Evolutionary conservation across 2,797 vertebrate species (phyloP), one percentile per base, ranked within the genome.

Genomic region (Pelobates cultripes): DNA sequence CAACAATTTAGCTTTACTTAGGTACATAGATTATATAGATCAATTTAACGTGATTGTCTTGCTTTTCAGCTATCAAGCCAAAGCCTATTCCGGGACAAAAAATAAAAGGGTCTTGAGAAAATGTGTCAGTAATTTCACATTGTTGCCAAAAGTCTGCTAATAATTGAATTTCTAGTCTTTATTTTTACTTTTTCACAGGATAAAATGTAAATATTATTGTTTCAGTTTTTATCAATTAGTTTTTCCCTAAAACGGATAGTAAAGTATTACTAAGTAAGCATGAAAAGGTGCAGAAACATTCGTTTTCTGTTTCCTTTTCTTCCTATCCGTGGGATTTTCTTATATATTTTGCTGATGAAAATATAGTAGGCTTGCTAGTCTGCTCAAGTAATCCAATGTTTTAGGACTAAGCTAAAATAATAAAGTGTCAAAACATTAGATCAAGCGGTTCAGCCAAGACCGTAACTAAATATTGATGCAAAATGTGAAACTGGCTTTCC

Each of bases 121-220:
- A 28, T 44, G 5, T 15, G 13, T 71, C n/a, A 0, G 13, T 45
- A 44, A 45, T 51, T 40, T 71, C 45, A 71, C 44, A 17, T 6
- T 3, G n/a, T 53, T 71, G 44, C 45, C 45, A 47, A 71, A 71
- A 51, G 9, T 53, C 44, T 71, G 70, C 15, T 28, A 12, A 10
- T 71, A 71, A 71, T 51, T 71, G n/a, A 40, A 40, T 28, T 45
- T 70, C 12, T 17, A 45, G 43, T 70, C 42, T 45, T 70, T 70
- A 41, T 70, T 70, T 70, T 17, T 70, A 70, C 68, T 70, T 70
- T 70, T n/a, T 15, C 68, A 70, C 43, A 15, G 68, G 9, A 8
- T 4, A 44, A 70, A 51, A 70, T 51, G 70, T 53, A 71, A 71
- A 71, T 71, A 71, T 70, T 53, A 71, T 71, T 71, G n/a, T 40